phyloP scores from a whole-genome alignment of 2,888 invertebrate genomes.

The Brachylomia viminalis region DNA sequence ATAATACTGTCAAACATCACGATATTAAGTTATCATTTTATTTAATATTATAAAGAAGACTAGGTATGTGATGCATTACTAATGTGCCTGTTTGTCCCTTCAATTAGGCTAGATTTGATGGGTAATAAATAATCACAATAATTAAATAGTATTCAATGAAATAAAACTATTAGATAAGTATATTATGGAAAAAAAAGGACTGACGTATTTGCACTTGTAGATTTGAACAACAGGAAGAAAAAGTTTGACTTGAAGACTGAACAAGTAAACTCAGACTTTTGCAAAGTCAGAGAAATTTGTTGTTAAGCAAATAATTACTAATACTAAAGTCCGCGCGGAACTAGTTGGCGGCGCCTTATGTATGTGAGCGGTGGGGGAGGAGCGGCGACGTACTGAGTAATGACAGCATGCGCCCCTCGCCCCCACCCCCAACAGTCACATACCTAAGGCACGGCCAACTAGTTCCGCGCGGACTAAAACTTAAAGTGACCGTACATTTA shows the following conservation, averaged over 20 bases:
- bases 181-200: neutral
- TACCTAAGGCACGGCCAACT: too few species aligned
- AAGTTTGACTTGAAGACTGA: neutral
- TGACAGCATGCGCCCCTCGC: too few species aligned
- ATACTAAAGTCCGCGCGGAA: too few species aligned
- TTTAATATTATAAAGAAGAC: constrained; percentile 2
- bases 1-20: constrained; percentile 73
- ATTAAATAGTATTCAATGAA: neutral
- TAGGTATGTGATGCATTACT: constrained; percentile 46
- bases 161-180: neutral
- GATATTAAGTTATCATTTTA: constrained; percentile 35
- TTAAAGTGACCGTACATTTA: neutral
- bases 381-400: too few species aligned
- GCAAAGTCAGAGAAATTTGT: neutral
- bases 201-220: neutral
- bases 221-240: neutral
- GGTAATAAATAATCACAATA: neutral
- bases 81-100: constrained; percentile 13
- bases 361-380: too few species aligned
- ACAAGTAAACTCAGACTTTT: neutral
- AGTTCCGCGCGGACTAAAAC: too few species aligned
- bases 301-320: neutral
- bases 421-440: too few species aligned
- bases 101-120: neutral
- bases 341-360: too few species aligned